Base-by-base conservation (phyloP, 2,888 invertebrate species). In the Osedax frankpressi region DNA sequence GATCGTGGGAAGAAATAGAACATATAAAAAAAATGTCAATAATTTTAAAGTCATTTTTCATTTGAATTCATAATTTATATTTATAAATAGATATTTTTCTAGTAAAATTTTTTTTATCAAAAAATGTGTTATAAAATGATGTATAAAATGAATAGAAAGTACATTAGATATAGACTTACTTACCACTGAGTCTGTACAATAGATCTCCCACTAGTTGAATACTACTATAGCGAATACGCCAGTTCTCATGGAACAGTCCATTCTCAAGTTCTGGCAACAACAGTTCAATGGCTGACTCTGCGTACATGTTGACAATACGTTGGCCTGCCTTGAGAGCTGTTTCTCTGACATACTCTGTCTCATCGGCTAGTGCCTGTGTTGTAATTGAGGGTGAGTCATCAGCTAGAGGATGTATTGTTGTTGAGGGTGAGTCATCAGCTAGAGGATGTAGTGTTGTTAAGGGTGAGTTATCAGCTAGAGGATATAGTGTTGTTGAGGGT, bases 301-400 rank as follows among this genome's bases (percentile, higher is more conserved):
- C 95, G 85, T 96, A 99, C 77, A 94, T 87, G 79, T 92, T 93
- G 6, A 99, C 96, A 79, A 99, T 95, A 70, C 96, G 87, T 85
- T 98, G 96, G 0, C 97, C 97, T 2, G 97, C 97, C 81, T 91
- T 91, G 30, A 98, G 86, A 0, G 97, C 97, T 0, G 98, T 98
- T 80, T 98, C 97, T 71, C 98, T 88, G 0, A 98, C 96, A 86
- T 93, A 98, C 84, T 98, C 98, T 84, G 93, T 95, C 86, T 98
- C 98, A 87, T 99, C 98, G 2, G 98, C 96, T 73, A 98, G 87
- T 0, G 96, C 97, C 87, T 88, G 77, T 2, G 76, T 11, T 14
- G 11, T 6, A n/a, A n/a, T n/a, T n/a, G n/a, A n/a, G n/a, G n/a
- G n/a, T n/a, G n/a, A n/a, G n/a, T n/a, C n/a, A n/a, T n/a, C n/a